Evolutionary conservation across 2,113 vertebrate genomes (phyloP).

Genomic region (Philantomba maxwellii): DNA sequence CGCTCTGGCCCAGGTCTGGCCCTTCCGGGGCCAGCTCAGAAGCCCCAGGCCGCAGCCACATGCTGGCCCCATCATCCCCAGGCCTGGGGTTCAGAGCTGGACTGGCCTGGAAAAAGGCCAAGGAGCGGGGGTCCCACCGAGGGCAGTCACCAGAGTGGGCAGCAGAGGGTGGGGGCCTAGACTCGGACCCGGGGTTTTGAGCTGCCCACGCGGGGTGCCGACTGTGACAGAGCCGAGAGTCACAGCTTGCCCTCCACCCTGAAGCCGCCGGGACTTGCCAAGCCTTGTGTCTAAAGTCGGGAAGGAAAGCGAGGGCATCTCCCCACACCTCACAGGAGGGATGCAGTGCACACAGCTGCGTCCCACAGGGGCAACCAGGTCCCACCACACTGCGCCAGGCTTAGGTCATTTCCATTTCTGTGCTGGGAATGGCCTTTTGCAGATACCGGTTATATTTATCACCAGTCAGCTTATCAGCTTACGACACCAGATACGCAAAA

Average conservation of each 20-base stretch:
- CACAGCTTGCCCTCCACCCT: not conserved
- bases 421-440: slow-evolving; percentile 11
- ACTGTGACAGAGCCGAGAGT: not conserved
- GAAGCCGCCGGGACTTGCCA: not conserved
- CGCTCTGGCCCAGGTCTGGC: not conserved
- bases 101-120: no score
- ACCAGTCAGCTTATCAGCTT: slow-evolving; percentile 30
- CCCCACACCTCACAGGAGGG: not conserved
- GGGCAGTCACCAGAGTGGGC: not conserved
- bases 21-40: not conserved
- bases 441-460: slow-evolving; percentile 52
- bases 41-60: not conserved
- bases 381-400: not conserved
- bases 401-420: slow-evolving; percentile 54
- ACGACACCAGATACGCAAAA: not conserved
- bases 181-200: not conserved
- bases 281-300: not conserved
- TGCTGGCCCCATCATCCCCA: not conserved
- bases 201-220: not conserved
- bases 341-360: accelerated
- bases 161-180: not conserved
- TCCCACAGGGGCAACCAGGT: not conserved
- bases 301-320: not conserved
- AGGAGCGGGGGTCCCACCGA: not conserved
- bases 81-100: not conserved